Evolutionary conservation across 2,888 invertebrate species (phyloP).

Genomic region (Saturnia japonica): DNA sequence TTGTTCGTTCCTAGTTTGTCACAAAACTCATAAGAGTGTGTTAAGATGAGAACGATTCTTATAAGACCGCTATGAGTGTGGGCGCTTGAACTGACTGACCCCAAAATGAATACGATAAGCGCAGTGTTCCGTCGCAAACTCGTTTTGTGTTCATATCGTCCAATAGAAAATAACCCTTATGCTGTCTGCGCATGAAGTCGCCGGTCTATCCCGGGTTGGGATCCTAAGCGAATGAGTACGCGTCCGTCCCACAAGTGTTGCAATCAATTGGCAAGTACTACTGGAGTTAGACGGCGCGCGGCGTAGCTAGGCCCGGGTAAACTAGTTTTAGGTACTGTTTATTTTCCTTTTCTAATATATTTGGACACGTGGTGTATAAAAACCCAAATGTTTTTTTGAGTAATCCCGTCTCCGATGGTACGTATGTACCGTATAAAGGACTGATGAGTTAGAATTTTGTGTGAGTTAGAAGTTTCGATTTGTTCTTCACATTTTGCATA

Average conservation of each 20-base stretch:
- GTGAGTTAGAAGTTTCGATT: too few relatives aligned
- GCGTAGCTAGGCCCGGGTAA: too few relatives aligned
- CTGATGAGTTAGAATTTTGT: too few relatives aligned
- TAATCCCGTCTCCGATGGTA: not conserved
- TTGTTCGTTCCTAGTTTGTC: not conserved
- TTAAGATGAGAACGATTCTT: conserved; percentile 20
- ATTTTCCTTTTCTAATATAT: not conserved
- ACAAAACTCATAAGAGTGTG: not conserved
- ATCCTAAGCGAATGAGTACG: conserved; percentile 11
- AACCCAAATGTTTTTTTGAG: not conserved
- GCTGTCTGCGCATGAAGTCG: not conserved
- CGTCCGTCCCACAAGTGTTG: conserved; percentile 20
- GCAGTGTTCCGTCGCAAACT: conserved; percentile 33
- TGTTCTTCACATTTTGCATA: too few relatives aligned
- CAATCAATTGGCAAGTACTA: conserved; percentile 16
- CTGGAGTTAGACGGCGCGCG: not conserved
- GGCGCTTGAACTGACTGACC: conserved; percentile 44
- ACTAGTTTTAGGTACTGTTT: not conserved
- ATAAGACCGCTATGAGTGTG: conserved; percentile 15
- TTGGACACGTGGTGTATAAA: not conserved
- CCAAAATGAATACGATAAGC: conserved; percentile 52
- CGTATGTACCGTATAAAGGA: too few relatives aligned
- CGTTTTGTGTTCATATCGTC: not conserved
- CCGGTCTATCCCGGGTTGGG: not conserved
- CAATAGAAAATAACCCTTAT: not conserved